Percentiles rank a stretch among this genome's conserved stretches.
Conservation (phyloP, 2,113 vertebrate genomes). For the Thunnus thynnus region DNA sequence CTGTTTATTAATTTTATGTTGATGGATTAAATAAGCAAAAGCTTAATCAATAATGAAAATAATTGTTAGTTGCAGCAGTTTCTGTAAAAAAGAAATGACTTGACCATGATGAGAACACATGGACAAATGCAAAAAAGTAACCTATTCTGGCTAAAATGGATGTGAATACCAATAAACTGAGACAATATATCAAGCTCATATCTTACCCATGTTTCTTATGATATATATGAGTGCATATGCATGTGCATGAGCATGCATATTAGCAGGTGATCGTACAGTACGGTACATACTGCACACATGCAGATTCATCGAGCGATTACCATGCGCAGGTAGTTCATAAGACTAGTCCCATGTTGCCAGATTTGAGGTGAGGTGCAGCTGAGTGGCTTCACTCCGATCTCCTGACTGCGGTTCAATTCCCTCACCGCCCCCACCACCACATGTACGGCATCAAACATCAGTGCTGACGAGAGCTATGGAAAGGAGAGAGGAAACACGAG, state of each 20-base stretch:
- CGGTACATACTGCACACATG: slow-evolving; percentile 6
- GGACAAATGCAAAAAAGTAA: neutral
- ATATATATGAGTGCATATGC: slow-evolving; percentile 11
- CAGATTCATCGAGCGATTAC: slow-evolving; percentile 46
- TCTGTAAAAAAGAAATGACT: neutral
- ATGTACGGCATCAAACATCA: slow-evolving; percentile 96
- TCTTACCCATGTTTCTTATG: neutral
- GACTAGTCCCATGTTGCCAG: slow-evolving; percentile 95
- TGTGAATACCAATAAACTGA: neutral
- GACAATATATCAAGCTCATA: neutral
- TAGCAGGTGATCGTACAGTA: slow-evolving; percentile 1
- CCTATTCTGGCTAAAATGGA: neutral
- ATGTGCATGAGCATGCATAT: neutral
- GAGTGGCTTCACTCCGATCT: slow-evolving; percentile 93
- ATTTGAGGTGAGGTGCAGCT: slow-evolving; percentile 93
- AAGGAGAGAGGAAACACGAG: slow-evolving; percentile 20
- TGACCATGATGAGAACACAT: neutral
- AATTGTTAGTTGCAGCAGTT: neutral
- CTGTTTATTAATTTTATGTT: neutral
- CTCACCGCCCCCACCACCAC: slow-evolving; percentile 94
- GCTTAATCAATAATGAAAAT: slow-evolving; percentile 5
- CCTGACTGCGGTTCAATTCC: slow-evolving; percentile 95
- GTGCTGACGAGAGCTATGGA: slow-evolving; percentile 90
- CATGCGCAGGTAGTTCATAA: slow-evolving; percentile 82
- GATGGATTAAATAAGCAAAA: neutral